phyloP scores from a whole-genome alignment of 1,140 invertebrate species.

The Triops longicaudatus region DNA sequence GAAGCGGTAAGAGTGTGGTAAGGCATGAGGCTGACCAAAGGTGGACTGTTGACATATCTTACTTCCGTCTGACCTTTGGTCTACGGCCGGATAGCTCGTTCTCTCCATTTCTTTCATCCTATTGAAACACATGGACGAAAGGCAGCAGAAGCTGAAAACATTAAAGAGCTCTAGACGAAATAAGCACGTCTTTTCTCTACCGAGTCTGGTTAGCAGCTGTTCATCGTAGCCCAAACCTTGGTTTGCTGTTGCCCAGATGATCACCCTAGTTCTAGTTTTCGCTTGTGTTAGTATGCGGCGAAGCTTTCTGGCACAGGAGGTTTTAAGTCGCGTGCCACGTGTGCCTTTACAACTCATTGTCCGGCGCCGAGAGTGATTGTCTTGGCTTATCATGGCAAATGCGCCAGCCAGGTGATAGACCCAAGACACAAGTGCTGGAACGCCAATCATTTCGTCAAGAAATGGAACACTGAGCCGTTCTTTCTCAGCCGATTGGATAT shows the following conservation, averaged over 20 bases:
- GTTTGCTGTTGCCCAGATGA: neutral
- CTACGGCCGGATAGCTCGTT: neutral
- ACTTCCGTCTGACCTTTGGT: neutral
- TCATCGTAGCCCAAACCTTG: neutral
- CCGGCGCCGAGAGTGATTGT: neutral
- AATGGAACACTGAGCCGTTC: too few species aligned
- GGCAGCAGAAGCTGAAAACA: neutral
- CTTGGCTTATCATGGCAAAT: too few species aligned
- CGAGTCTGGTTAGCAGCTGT: conserved; percentile 6
- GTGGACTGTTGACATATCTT: neutral
- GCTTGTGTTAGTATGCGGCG: neutral
- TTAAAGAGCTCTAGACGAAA: neutral
- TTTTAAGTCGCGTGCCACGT: neutral
- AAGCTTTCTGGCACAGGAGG: neutral
- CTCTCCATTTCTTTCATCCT: neutral
- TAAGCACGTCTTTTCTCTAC: neutral
- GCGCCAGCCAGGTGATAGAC: too few species aligned
- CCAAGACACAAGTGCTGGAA: too few species aligned
- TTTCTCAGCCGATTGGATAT: too few species aligned
- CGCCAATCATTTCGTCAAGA: too few species aligned
- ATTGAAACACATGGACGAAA: neutral
- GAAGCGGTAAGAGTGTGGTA: neutral
- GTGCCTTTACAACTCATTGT: neutral
- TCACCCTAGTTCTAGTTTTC: neutral
- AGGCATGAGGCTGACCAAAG: neutral